Evolutionary conservation across 2,888 invertebrate species (phyloP), one percentile per base, ranked within the genome.

Genomic region (Baronia brevicornis): DNA sequence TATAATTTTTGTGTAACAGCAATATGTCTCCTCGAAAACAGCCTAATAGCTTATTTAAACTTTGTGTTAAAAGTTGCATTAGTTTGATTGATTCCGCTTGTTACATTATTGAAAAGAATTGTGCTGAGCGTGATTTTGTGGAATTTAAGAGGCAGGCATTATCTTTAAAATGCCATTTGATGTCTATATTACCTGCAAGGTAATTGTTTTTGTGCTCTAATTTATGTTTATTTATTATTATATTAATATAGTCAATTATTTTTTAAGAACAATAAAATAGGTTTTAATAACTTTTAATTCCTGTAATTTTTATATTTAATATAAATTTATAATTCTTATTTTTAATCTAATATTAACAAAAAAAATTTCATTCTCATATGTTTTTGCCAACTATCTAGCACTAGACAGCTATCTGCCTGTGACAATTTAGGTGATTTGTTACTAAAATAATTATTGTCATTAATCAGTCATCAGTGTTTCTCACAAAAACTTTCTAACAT

Each of bases 11-110:
- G 20, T 15, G 11, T 1, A 8, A 30, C 28, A 23, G 35, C 31
- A 51, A 40, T 41, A 85, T 84, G 84, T 72, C 84, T 45, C 84
- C 84, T 45, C 69, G 59, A 46, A 84, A 73, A 57, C 74, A 82
- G 47, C 84, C 84, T 11, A 56, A 43, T 61, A 74, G 65, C 53
- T 65, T 85, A 40, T 75, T 71, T 44, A 68, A 66, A 54, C 49
- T 77, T 39, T 70, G 77, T 54, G 55, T 82, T 42, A 75, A 66
- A 62, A 72, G 54, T 60, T 66, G 73, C 46, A 67, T 84, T 52
- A 47, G 47, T 56, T 50, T 79, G 41, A 77, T 85, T 42, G 79
- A 80, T 68, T 68, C 65, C 13, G 73, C 75, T 59, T 79, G 78
- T 61, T 69, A 70, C 60, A 52, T 58, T 46, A 78, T 84, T 41